These are phyloP conservation scores for Lasioglossum baleicum DNA, from an alignment of 1,140 invertebrate genomes.

Conservation along the genomic window DNA sequence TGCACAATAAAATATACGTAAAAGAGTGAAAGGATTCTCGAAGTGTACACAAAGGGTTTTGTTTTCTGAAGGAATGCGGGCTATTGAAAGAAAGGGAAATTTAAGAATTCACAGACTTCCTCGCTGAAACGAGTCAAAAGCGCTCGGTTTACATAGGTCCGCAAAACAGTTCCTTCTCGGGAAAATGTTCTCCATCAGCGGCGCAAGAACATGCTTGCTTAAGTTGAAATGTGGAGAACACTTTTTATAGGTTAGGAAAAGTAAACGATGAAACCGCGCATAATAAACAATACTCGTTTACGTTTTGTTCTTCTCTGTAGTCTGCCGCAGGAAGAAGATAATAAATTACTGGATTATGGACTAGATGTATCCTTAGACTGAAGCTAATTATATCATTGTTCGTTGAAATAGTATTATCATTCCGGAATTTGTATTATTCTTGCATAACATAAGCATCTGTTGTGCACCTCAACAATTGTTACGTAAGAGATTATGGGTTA, in stretches of 20 bases:
- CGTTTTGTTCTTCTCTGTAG: neutral
- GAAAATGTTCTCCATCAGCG: neutral
- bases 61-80: neutral
- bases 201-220: neutral
- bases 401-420: too few relatives aligned
- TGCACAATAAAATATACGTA: neutral
- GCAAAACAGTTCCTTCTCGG: neutral
- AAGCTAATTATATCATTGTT: too few relatives aligned
- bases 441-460: too few relatives aligned
- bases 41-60: neutral
- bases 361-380: too few relatives aligned
- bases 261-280: neutral
- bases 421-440: too few relatives aligned
- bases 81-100: conserved; percentile 4
- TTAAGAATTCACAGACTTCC: neutral
- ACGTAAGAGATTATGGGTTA: too few relatives aligned
- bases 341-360: too few relatives aligned
- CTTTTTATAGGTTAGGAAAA: neutral
- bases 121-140: neutral
- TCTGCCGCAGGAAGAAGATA: neutral
- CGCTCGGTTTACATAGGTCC: neutral
- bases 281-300: neutral
- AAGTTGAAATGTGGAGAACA: conserved; percentile 1
- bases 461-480: too few relatives aligned
- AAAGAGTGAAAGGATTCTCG: neutral